phyloP scores from a whole-genome alignment of 2,113 vertebrate species.

The Heteronetta atricapilla region DNA sequence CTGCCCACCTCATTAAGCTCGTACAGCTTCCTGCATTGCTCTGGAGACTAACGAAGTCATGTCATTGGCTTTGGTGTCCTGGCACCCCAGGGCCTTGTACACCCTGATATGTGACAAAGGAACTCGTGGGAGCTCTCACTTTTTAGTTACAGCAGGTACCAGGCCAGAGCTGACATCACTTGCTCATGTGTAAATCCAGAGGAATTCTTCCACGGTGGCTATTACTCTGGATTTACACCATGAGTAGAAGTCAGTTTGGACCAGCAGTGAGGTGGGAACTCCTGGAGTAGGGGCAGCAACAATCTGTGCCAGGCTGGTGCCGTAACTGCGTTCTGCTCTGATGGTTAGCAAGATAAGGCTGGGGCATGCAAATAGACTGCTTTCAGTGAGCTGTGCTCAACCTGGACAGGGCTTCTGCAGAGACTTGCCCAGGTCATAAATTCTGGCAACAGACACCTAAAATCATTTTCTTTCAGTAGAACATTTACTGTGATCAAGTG shows the following conservation, averaged over 20 bases:
- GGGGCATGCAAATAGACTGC: constrained; percentile 14
- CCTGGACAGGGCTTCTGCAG: constrained; percentile 14
- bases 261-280: background rate
- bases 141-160: background rate
- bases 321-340: background rate
- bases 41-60: background rate
- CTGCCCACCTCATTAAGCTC: background rate
- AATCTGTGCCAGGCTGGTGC: constrained; percentile 37
- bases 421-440: constrained; percentile 27
- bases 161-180: background rate
- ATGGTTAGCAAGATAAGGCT: constrained; percentile 39
- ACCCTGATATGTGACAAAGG: background rate
- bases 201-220: background rate
- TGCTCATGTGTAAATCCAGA: constrained; percentile 19
- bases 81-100: background rate
- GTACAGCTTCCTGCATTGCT: background rate
- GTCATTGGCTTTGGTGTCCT: background rate
- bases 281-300: background rate
- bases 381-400: background rate
- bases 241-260: background rate
- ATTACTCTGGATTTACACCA: background rate
- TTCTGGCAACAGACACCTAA: constrained; percentile 33
- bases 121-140: background rate
- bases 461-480: constrained; percentile 30
- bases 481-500: constrained; percentile 49